These are phyloP conservation scores for Coranthus polyacanthus DNA, from an alignment of 2,797 vertebrate genomes.

Conservation along the genomic window DNA sequence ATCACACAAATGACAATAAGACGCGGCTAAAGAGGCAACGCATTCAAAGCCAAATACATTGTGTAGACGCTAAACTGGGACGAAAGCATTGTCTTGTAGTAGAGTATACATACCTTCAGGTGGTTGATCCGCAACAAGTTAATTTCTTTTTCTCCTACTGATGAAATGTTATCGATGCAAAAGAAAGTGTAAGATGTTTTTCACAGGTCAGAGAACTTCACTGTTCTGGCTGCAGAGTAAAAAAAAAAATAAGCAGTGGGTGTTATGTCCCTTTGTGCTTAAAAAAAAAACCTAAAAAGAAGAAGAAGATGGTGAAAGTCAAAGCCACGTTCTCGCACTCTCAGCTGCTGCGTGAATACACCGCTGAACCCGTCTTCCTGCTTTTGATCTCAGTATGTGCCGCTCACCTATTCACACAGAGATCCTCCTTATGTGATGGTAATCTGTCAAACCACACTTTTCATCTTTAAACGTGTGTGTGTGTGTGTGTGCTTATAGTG, in stretches of 20 bases:
- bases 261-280: background rate
- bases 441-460: background rate
- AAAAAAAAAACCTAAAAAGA: background rate
- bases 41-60: background rate
- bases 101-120: slow-evolving; percentile 38
- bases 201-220: background rate
- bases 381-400: slow-evolving; percentile 39
- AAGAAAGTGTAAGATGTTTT: background rate
- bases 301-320: slow-evolving; percentile 3
- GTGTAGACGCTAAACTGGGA: background rate
- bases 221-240: background rate
- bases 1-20: too few relatives aligned
- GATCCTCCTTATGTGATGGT: slow-evolving; percentile 14
- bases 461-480: too few relatives aligned
- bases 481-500: background rate
- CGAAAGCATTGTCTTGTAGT: too few relatives aligned
- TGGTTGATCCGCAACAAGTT: background rate
- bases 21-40: background rate
- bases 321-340: slow-evolving; percentile 6
- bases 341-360: background rate
- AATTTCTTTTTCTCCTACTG: background rate
- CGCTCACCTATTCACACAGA: slow-evolving; percentile 13
- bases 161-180: background rate
- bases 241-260: background rate
- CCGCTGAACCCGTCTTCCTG: slow-evolving; percentile 26